Percentiles rank a stretch among this genome's conserved stretches.
Conservation (phyloP, 2,797 vertebrate genomes). For the Morelia viridis region DNA sequence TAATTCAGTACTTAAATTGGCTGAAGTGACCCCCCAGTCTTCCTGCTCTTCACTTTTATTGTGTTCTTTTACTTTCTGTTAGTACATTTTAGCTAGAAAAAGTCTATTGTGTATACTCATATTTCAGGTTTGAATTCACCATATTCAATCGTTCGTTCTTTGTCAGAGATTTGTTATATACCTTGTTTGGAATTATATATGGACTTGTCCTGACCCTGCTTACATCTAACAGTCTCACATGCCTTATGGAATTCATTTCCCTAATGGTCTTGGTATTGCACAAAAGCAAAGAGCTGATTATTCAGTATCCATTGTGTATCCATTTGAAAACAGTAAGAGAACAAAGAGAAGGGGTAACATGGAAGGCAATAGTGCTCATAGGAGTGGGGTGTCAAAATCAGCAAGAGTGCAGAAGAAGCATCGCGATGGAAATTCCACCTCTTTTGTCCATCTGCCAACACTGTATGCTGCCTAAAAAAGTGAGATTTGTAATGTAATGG, state of each 20-base stretch:
- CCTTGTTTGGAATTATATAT: neutral
- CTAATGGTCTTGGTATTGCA: neutral
- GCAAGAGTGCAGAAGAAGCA: neutral
- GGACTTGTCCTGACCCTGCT: neutral
- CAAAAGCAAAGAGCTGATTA: neutral
- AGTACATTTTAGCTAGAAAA: neutral
- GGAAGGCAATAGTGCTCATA: neutral
- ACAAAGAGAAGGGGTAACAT: no score
- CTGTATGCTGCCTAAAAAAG: neutral
- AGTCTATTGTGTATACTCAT: neutral
- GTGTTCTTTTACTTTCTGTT: neutral
- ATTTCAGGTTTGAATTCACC: neutral
- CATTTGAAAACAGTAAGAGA: neutral
- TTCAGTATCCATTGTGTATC: neutral
- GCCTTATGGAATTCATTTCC: neutral
- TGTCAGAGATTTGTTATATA: neutral
- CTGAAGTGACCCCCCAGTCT: neutral
- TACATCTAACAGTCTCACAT: neutral
- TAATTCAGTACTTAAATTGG: neutral
- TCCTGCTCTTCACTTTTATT: neutral
- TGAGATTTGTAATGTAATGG: neutral
- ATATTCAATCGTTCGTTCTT: neutral
- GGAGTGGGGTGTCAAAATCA: neutral
- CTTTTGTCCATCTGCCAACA: neutral
- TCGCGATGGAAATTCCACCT: neutral